Percentiles rank a stretch among this genome's conserved stretches.
phyloP scores from a whole-genome alignment of 2,888 invertebrate species.

The Scaptomyza reducta region DNA sequence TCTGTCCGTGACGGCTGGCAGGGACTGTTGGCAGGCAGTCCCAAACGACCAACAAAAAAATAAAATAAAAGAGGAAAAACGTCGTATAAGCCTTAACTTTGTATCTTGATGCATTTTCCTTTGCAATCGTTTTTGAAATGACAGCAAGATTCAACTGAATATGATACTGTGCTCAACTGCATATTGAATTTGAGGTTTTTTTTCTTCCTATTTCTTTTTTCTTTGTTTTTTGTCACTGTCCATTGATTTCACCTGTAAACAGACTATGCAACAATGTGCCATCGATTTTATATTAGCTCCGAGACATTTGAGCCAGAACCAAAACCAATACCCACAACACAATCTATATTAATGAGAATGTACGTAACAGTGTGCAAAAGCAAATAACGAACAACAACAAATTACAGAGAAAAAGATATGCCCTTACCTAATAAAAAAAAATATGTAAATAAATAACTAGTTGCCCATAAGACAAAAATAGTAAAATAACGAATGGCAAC shows the following conservation, averaged over 20 bases:
- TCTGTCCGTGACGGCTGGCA: constrained; percentile 13
- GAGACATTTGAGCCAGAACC: constrained; percentile 54
- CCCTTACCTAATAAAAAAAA: constrained; percentile 9
- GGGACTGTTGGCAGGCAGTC: constrained; percentile 6
- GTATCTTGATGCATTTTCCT: constrained; percentile 17
- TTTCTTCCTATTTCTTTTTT: neutral
- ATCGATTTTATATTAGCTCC: constrained; percentile 73
- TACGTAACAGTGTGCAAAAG: constrained; percentile 38
- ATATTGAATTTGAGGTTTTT: constrained; percentile 5
- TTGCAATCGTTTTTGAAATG: constrained; percentile 12
- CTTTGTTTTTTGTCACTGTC: constrained; percentile 16
- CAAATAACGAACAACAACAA: constrained; percentile 23
- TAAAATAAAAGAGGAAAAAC: neutral
- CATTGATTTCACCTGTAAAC: constrained; percentile 43
- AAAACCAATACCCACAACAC: constrained; percentile 40
- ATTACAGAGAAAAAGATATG: constrained; percentile 12
- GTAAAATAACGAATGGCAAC: constrained; percentile 7
- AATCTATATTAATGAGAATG: constrained; percentile 25
- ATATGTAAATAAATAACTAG: constrained; percentile 12
- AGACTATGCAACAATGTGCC: constrained; percentile 68
- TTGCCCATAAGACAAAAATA: constrained; percentile 40
- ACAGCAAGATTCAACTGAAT: neutral
- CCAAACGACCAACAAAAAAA: constrained; percentile 3
- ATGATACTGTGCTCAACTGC: constrained; percentile 5
- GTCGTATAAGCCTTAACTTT: constrained; percentile 17